Evolutionary conservation across 1,140 invertebrate species (phyloP), one percentile per base, ranked within the genome.

Genomic region (Aphelenchoides fujianensis): DNA sequence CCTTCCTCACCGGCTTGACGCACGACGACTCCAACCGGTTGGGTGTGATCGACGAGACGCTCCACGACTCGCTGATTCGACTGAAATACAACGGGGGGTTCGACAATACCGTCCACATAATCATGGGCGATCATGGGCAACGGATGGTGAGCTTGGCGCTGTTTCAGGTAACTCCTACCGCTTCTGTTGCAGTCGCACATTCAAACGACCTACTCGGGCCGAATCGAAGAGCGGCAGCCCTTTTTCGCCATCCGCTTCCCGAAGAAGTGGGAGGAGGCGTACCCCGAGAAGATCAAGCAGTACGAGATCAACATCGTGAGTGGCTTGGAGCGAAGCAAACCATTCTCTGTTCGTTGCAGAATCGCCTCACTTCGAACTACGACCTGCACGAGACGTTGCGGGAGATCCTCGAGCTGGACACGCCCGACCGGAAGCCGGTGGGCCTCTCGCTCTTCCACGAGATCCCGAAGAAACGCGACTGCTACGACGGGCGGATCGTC

Each of bases 101-200:
- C 30, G 84, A 86, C 32, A 85, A 86, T 63, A 85, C 85, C 0
- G 59, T 86, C 19, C 70, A 86, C 5, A 74, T 86, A 23, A 70
- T 86, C 2, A 84, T 87, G 82, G 83, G 82, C 16, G 86, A 87
- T 67, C 86, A 87, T 75, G 86, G 86, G 1, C 79, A 81, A 19
- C 12, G 79, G 61, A 80, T 81, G 59, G 78, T 80, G 34, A 71
- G 27, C 19, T 2, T 3, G 2, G 12, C 12, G 41, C 12, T n/a
- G n/a, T n/a, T n/a, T n/a, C n/a, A n/a, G n/a, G n/a, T 48, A 48
- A 48, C 41, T 23, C 23, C 23, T 23, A 48, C 23, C 41, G 23
- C 41, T 48, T 7, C n/a, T 69, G 72, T 31, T 30, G n/a, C n/a
- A 73, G 73, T 48, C 31, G 32, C 23, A 76, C 5, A 71, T 80